Evolutionary conservation across 1,140 invertebrate genomes (phyloP), one percentile per base, ranked within the genome.

Genomic region (Coboldia fuscipes): DNA sequence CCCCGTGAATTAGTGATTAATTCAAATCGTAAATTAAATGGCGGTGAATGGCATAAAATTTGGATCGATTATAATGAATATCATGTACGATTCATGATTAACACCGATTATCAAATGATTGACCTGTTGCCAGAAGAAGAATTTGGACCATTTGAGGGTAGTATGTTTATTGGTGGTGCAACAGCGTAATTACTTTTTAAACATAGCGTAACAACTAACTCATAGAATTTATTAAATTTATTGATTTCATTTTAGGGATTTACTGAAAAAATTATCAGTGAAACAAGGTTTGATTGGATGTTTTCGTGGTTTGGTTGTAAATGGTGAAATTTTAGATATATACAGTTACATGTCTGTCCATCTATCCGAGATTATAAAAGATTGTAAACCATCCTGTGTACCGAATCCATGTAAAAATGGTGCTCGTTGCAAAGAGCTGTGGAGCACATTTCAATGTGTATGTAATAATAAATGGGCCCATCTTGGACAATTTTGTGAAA

Each of bases 31-130:
- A 72, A 75, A 49, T 60, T 94, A 4, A 90, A 88, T 48, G 76
- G 75, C 32, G 86, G 86, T 1, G 83, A 89, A 48, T 94, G 88
- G 88, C 86, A 94, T 48, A 85, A 89, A 57, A 79, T 92, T 40
- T 85, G 82, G 81, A 85, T 86, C 39, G 82, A 86, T 57, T 86
- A 85, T 47, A 89, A 92, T 54, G 72, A 79, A 46, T 81, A 89
- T 54, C 85, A 94, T 51, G 83, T 93, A n/a, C 58, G 85, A 35
- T 86, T 90, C 49, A 88, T 84, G 71, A 75, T 92, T 34, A 90
- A 90, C 48, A 79, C 75, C 20, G 77, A 88, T 43, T 79, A 71
- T 42, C 67, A 79, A 58, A 86, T 88, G 79, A 70, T 84, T 3
- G 75, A 88, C 59, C 56, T 89, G 24, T 54, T 75, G 35, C 66